Evolutionary conservation across 2,113 vertebrate species (phyloP).

Genomic region (Tympanuchus pallidicinctus): DNA sequence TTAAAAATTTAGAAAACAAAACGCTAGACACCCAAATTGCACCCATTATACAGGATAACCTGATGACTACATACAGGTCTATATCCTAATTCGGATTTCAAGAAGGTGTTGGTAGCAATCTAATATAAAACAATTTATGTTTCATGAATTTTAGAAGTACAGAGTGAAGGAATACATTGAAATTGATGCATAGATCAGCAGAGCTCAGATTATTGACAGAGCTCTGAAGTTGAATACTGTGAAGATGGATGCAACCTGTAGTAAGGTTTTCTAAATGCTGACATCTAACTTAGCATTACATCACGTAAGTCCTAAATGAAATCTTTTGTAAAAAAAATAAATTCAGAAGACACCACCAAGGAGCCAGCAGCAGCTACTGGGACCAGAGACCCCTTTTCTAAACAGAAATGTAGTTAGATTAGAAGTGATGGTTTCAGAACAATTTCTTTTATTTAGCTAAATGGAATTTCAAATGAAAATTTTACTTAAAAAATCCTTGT

Average conservation of each 20-base stretch:
- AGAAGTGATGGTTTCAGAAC: background rate
- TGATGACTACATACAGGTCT: background rate
- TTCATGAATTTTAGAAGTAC: background rate
- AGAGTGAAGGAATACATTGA: background rate
- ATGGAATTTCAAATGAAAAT: background rate
- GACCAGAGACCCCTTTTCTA: background rate
- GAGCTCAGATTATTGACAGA: background rate
- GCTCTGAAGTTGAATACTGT: background rate
- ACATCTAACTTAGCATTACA: background rate
- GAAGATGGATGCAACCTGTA: background rate
- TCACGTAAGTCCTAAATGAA: background rate
- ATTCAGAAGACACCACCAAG: background rate
- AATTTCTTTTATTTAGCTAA: background rate
- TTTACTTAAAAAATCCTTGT: background rate
- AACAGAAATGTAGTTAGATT: background rate
- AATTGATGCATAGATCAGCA: background rate
- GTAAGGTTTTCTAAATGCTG: background rate
- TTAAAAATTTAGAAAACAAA: background rate
- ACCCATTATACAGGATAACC: background rate
- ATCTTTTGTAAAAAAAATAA: background rate
- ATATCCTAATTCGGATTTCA: background rate
- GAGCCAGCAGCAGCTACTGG: background rate
- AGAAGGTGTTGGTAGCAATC: background rate
- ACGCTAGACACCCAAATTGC: background rate
- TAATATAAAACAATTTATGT: background rate